Percentiles rank a stretch among this genome's conserved stretches.
These are phyloP conservation scores for Calephelis virginiensis DNA, from an alignment of 1,140 invertebrate genomes.

Conservation along the genomic window DNA sequence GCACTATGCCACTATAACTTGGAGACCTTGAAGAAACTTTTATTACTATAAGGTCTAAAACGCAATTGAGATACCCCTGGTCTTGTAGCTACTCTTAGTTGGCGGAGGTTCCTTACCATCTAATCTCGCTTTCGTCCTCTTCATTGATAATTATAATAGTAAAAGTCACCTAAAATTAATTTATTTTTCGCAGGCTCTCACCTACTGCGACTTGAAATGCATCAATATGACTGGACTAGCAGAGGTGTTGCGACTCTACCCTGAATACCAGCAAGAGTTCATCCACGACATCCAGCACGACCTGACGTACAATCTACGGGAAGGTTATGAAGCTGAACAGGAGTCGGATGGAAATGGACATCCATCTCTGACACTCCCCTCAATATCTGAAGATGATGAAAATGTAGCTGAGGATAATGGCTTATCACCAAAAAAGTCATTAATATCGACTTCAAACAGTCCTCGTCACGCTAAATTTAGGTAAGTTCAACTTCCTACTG, in stretches of 20 bases:
- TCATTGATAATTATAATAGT: no score
- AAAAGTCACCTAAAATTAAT: no score
- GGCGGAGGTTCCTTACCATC: no score
- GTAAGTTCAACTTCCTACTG: constrained; percentile 28
- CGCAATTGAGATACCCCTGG: no score
- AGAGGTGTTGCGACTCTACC: constrained; percentile 94
- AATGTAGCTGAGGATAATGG: constrained; percentile 88
- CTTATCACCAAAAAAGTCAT: constrained; percentile 81
- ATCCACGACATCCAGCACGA: constrained; percentile 96
- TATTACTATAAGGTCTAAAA: no score
- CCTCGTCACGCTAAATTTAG: constrained; percentile 85
- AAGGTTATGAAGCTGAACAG: constrained; percentile 93
- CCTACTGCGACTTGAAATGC: constrained; percentile 97
- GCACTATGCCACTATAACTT: no score
- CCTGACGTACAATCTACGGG: constrained; percentile 95
- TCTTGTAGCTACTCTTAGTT: no score
- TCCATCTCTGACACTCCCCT: constrained; percentile 90
- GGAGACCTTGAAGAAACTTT: no score
- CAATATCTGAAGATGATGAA: constrained; percentile 95
- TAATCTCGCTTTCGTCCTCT: no score
- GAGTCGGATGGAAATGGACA: constrained; percentile 90
- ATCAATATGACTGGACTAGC: constrained; percentile 93
- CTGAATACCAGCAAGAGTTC: constrained; percentile 96
- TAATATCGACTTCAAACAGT: constrained; percentile 80
- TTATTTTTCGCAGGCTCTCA: constrained; percentile 83